Evolutionary conservation across 2,888 invertebrate genomes (phyloP).

Genomic region (Gymnocheta viridis): DNA sequence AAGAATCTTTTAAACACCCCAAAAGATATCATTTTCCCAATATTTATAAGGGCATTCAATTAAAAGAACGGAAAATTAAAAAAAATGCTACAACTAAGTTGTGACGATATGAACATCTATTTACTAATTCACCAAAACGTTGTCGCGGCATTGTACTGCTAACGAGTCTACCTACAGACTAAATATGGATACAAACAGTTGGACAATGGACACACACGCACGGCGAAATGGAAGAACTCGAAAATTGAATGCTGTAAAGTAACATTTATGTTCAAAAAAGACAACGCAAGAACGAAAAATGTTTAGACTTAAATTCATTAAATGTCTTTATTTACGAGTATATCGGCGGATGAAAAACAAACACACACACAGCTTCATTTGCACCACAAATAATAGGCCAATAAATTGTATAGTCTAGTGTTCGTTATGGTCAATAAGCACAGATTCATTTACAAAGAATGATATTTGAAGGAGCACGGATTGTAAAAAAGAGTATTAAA

Average conservation of each 20-base stretch:
- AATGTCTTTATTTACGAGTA: constrained; percentile 64
- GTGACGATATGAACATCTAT: constrained; percentile 10
- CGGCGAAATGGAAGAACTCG: background rate
- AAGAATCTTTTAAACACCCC: constrained; percentile 20
- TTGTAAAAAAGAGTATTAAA: background rate
- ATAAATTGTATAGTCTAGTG: constrained; percentile 53
- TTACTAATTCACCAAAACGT: background rate
- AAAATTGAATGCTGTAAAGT: constrained; percentile 32
- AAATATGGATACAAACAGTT: no score
- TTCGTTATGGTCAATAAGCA: constrained; percentile 42
- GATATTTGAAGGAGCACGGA: background rate
- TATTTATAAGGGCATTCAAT: constrained; percentile 67
- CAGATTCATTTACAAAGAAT: background rate
- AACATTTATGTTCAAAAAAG: constrained; percentile 51
- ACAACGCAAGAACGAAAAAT: constrained; percentile 13
- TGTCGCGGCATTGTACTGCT: background rate
- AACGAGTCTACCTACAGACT: no score
- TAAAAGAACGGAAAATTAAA: constrained; percentile 36
- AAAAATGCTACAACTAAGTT: constrained; percentile 38
- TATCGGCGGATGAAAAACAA: constrained; percentile 41
- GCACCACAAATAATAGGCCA: constrained; percentile 49
- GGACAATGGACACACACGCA: constrained; percentile 15
- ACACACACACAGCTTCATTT: constrained; percentile 62
- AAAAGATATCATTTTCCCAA: constrained; percentile 61
- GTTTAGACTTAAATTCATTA: constrained; percentile 52